Base-by-base conservation (phyloP, 2,797 vertebrate species). In the Eulemur mongoz region DNA sequence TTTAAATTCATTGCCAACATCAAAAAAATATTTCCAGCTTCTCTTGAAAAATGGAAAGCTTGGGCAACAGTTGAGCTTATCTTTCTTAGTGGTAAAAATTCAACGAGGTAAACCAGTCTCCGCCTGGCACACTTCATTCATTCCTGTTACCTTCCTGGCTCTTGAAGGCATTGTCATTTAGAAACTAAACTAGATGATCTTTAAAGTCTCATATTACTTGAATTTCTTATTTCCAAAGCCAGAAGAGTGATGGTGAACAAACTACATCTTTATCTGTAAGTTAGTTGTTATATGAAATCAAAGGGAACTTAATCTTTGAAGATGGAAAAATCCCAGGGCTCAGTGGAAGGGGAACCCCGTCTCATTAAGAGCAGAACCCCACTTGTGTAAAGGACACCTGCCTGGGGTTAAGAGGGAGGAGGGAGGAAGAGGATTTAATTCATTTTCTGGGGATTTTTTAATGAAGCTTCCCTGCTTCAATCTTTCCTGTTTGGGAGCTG, bases 401-500 rank as follows among this genome's bases (percentile, higher is more conserved):
- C 57, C 69, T 38, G 59, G 59, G 30, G 20, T 48, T 38, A n/a
- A 35, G 43, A 30, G 22, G 22, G 20, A 35, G 25, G 15, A n/a
- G 17, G 11, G n/a, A 1, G 12, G 59, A 83, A 92, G 92, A 90
- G 30, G 73, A 95, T 94, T 87, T 94, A 94, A 91, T 81, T 91
- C 45, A 50, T 76, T 89, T 96, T 94, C 69, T 30, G 3, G 73
- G 45, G 81, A 86, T 89, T 92, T 92, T 94, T 96, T 96, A 97
- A 97, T 96, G 87, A 97, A 43, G 48, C 35, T 69, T 79, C 54
- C 32, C 35, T 25, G 25, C 80, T 86, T 91, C 81, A 76, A 52
- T 94, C 84, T 92, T 96, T 95, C 89, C 91, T 93, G 72, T 90
- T 82, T 86, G 30, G 65, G 61, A 96, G 73, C 65, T 78, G n/a